Conservation (phyloP, 2,113 vertebrate species). For the Seriola aureovittata region DNA sequence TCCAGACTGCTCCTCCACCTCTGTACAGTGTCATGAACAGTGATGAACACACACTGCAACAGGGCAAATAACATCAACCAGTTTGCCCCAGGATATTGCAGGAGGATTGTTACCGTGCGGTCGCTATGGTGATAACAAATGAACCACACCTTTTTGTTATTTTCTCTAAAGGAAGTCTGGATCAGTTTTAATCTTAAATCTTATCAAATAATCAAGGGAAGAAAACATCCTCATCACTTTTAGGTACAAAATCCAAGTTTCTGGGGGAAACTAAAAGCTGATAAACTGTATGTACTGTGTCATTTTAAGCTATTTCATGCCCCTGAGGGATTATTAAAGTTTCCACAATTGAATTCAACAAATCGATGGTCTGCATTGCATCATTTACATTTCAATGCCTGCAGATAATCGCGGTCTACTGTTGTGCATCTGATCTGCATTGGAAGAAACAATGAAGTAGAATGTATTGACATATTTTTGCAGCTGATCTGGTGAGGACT, state of each 20-base stretch:
- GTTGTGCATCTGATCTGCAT: constrained; percentile 3
- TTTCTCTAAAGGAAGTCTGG: no score
- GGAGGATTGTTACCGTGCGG: neutral
- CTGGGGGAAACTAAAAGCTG: neutral
- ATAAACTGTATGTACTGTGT: neutral
- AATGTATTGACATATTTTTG: neutral
- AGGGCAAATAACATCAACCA: neutral
- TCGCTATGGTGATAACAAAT: neutral
- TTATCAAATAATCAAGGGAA: neutral
- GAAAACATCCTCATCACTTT: neutral
- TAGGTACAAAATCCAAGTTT: neutral
- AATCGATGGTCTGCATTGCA: neutral
- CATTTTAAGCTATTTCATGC: neutral
- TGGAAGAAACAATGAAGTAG: neutral
- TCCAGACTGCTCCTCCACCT: neutral
- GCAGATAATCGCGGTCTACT: neutral
- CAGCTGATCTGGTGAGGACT: constrained; percentile 12
- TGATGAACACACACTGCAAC: neutral
- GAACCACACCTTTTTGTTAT: neutral
- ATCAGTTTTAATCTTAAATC: no score
- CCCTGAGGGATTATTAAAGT: neutral
- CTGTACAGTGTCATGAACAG: neutral
- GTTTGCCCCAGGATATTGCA: neutral
- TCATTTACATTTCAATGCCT: constrained; percentile 3
- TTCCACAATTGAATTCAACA: neutral